Conservation (phyloP, 2,888 invertebrate genomes). For the Lasiommata megera region DNA sequence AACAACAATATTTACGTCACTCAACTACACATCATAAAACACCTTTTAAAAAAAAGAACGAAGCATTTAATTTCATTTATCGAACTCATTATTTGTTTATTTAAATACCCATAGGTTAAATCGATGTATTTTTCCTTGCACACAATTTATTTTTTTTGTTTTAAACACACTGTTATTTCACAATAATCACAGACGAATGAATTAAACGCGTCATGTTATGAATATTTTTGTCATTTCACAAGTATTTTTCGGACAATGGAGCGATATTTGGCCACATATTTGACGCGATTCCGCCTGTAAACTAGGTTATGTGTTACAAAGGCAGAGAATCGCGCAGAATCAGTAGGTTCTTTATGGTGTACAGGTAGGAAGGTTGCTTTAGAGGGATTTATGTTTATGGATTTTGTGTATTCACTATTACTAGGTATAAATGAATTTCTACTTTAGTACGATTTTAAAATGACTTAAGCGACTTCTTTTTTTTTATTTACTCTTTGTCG, state of each 20-base stretch:
- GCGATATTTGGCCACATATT: conserved; percentile 46
- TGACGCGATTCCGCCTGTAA: conserved; percentile 43
- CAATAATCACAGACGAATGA: not conserved
- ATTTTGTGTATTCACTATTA: conserved; percentile 36
- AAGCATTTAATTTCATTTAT: not conserved
- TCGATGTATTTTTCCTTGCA: not conserved
- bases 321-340: conserved; percentile 63
- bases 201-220: not conserved
- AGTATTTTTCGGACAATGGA: conserved; percentile 16
- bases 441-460: conserved; percentile 2
- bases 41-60: not conserved
- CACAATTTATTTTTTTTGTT: conserved; percentile 1
- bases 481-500: not conserved
- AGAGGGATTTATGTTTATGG: conserved; percentile 39
- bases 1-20: conserved; percentile 37
- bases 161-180: conserved; percentile 3
- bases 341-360: conserved; percentile 42
- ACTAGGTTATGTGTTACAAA: conserved; percentile 69
- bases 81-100: too few species aligned
- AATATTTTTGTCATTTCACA: not conserved
- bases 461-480: not conserved
- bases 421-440: not conserved
- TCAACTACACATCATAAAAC: not conserved
- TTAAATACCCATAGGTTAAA: not conserved
- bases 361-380: conserved; percentile 42